Evolutionary conservation across 2,113 vertebrate genomes (phyloP).

Genomic region (Catharus minimus): DNA sequence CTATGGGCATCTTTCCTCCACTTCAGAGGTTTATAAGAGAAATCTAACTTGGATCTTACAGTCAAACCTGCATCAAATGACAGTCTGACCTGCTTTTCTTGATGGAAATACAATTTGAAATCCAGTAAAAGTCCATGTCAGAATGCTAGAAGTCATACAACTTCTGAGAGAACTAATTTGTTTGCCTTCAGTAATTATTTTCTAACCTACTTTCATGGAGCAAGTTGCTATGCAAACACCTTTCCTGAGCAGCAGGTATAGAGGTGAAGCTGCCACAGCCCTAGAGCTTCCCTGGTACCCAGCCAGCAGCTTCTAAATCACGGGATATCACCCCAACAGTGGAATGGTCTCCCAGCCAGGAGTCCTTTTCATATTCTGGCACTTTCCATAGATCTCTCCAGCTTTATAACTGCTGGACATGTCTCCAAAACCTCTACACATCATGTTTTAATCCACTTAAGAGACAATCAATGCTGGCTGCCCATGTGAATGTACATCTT

Average conservation of each 20-base stretch:
- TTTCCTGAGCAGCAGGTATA: background rate
- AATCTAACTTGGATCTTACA: background rate
- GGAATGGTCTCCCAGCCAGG: background rate
- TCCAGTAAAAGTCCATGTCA: background rate
- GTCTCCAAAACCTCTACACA: background rate
- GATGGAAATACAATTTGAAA: background rate
- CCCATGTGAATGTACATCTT: fast-evolving
- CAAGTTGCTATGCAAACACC: background rate
- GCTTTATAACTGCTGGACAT: background rate
- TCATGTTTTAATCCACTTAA: background rate
- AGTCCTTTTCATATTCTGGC: background rate
- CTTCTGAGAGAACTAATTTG: background rate
- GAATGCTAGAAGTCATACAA: background rate
- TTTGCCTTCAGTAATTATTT: background rate
- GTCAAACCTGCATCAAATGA: too few species aligned
- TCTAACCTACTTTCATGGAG: background rate
- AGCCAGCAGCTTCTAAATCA: background rate
- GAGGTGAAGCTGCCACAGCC: fast-evolving
- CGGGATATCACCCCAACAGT: background rate
- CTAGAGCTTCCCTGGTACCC: background rate
- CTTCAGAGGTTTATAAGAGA: background rate
- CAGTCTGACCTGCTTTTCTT: background rate
- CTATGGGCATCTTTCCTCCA: background rate
- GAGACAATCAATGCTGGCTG: background rate
- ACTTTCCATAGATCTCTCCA: background rate